phyloP scores from a whole-genome alignment of 1,140 invertebrate species.

The Drosophila quadrilineata region DNA sequence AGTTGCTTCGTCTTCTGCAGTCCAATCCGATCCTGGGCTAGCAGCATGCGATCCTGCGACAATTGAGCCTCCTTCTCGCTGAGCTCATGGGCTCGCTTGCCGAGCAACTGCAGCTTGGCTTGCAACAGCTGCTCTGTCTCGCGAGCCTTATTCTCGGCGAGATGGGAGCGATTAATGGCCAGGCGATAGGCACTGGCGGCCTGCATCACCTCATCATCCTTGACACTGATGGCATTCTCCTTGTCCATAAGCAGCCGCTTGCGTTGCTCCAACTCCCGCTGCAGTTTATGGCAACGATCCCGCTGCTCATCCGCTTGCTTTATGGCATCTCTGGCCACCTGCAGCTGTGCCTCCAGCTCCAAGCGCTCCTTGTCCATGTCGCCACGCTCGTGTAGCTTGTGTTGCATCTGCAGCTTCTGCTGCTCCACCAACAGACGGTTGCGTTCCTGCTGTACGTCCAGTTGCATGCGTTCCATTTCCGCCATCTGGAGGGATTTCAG shows the following conservation, averaged over 20 bases:
- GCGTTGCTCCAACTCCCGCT: slow-evolving; percentile 80
- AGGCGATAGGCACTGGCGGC: slow-evolving; percentile 53
- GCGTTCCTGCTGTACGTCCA: slow-evolving; percentile 82
- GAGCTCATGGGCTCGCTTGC: slow-evolving; percentile 55
- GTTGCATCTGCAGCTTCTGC: slow-evolving; percentile 80
- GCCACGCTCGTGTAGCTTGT: slow-evolving; percentile 66
- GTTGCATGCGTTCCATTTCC: slow-evolving; percentile 79
- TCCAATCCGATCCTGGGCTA: slow-evolving; percentile 68
- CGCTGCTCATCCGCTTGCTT: slow-evolving; percentile 81
- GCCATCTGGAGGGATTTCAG: slow-evolving; percentile 80
- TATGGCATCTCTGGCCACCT: slow-evolving; percentile 82
- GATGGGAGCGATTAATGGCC: slow-evolving; percentile 63
- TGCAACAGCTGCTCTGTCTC: slow-evolving; percentile 71
- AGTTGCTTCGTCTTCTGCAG: slow-evolving; percentile 63
- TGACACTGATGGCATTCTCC: slow-evolving; percentile 74
- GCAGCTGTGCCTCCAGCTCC: slow-evolving; percentile 82
- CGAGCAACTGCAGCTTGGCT: slow-evolving; percentile 61
- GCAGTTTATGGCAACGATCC: slow-evolving; percentile 76
- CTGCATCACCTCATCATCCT: slow-evolving; percentile 76
- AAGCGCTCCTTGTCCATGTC: slow-evolving; percentile 73
- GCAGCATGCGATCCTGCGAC: slow-evolving; percentile 67
- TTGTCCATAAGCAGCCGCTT: slow-evolving; percentile 80
- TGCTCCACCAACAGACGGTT: slow-evolving; percentile 78
- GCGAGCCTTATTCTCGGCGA: slow-evolving; percentile 72
- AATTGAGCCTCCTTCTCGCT: slow-evolving; percentile 70